These are phyloP conservation scores for Beaufortia kweichowensis DNA, from an alignment of 2,113 vertebrate genomes.

Conservation along the genomic window DNA sequence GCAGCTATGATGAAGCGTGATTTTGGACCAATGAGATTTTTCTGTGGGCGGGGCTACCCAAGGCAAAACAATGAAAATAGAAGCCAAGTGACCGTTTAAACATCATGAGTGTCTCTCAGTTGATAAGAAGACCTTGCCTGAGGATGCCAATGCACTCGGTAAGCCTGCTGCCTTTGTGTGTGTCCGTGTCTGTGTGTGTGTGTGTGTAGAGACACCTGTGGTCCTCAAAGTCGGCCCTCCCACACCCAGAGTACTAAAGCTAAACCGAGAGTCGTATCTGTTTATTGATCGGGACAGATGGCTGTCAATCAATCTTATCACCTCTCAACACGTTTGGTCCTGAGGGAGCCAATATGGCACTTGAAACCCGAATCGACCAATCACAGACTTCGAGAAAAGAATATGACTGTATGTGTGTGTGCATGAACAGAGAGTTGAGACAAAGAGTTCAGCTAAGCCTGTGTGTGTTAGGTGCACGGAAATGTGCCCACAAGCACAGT, in stretches of 20 bases:
- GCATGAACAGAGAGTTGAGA: slow-evolving; percentile 5
- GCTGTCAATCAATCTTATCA: slow-evolving; percentile 75
- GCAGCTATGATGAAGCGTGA: no score
- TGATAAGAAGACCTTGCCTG: slow-evolving; percentile 50
- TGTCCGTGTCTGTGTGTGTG: slow-evolving; percentile 22
- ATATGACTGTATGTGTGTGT: slow-evolving; percentile 37
- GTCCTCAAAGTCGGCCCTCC: slow-evolving; percentile 32
- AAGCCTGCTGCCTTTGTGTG: slow-evolving; percentile 7
- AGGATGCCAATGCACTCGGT: slow-evolving; percentile 11
- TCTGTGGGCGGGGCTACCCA: no score
- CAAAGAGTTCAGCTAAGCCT: not conserved
- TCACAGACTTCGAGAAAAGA: slow-evolving; percentile 62
- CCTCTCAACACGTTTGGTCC: slow-evolving; percentile 65
- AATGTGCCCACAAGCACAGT: no score
- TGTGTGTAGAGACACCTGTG: slow-evolving; percentile 18
- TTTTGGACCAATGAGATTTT: no score
- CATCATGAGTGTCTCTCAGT: slow-evolving; percentile 13
- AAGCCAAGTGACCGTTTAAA: not conserved
- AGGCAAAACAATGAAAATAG: no score
- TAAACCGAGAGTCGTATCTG: slow-evolving; percentile 58
- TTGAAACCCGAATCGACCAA: slow-evolving; percentile 60
- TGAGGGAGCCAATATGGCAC: slow-evolving; percentile 57
- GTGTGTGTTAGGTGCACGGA: no score
- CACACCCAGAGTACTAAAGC: slow-evolving; percentile 22
- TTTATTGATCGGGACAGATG: slow-evolving; percentile 72